phyloP scores from a whole-genome alignment of 2,113 vertebrate species.

The Otocyon megalotis region DNA sequence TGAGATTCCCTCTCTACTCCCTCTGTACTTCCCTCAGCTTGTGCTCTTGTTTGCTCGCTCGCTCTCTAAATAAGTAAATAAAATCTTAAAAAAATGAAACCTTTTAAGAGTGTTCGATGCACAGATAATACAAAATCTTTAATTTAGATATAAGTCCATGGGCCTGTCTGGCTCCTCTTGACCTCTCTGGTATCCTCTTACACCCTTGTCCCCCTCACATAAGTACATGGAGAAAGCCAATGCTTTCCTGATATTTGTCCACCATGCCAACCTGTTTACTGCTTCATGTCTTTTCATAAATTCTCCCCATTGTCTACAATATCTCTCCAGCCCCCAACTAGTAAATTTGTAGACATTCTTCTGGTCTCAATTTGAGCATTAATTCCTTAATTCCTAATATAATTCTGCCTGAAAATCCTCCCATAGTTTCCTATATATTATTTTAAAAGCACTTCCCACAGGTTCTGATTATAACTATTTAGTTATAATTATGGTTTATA shows the following conservation, averaged over 20 bases:
- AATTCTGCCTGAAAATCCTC: not conserved
- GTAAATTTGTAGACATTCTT: constrained; percentile 4
- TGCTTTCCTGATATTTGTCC: not conserved
- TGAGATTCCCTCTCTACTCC: not conserved
- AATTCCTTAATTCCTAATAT: not conserved
- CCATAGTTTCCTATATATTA: not conserved
- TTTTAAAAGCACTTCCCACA: constrained; percentile 1
- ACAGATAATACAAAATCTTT: not conserved
- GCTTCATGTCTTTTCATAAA: not conserved
- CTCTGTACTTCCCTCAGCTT: not conserved
- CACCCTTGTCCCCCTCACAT: not conserved
- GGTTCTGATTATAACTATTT: not conserved
- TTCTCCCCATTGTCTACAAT: not conserved
- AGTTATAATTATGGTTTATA: not conserved
- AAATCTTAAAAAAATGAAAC: not conserved
- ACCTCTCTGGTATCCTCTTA: not conserved
- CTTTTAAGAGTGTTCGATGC: not conserved
- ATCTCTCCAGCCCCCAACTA: not conserved
- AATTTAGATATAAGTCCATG: not conserved
- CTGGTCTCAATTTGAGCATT: not conserved
- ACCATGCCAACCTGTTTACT: not conserved
- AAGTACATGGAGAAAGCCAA: not conserved
- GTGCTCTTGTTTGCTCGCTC: not conserved
- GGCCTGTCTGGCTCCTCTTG: not conserved
- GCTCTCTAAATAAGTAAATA: not conserved